Evolutionary conservation across 2,888 invertebrate species (phyloP), one percentile per base, ranked within the genome.

Genomic region (Chrysolina haemoptera): DNA sequence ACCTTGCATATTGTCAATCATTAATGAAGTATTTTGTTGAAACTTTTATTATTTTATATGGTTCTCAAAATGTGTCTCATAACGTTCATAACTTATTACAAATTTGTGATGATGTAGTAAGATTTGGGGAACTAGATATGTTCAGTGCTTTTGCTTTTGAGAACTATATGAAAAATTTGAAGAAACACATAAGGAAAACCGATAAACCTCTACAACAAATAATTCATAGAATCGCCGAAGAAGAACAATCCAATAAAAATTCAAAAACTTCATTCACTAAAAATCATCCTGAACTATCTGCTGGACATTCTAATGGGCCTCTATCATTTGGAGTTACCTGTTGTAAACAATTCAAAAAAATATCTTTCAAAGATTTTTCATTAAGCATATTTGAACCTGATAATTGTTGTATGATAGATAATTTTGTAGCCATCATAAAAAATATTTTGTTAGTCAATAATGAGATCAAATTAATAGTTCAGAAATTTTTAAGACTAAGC

Each of bases 21-120:
- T 43, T 74, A 14, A 69, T 72, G 18, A 62, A 76, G 55, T 71
- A 76, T 65, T 74, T 68, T 74, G 50, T 76, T 18, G 71, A 74
- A 50, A 68, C 22, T 71, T 35, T 43, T 14, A 69, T 63, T 70
- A 72, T 62, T 70, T 41, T 65, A 9, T 76, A 69, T 69, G 72
- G 67, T 18, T 43, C 43, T 43, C 12, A 43, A 14, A 43, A 43
- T 43, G 43, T 43, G 43, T 43, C 43, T 43, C 43, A 43, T 43
- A 43, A 43, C 43, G 43, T 43, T 43, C 43, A 43, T 12, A 43
- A 43, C 43, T 14, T 43, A 43, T 14, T 43, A 43, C 43, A 43
- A 11, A 43, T 14, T 43, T 14, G 14, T 43, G 11, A 14, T 43
- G 43, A 68, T 68, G 68, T 68, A 35, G 53, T 18, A 16, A 53